Evolutionary conservation across 2,113 vertebrate genomes (phyloP), one percentile per base, ranked within the genome.

Genomic region (Gadus macrocephalus): DNA sequence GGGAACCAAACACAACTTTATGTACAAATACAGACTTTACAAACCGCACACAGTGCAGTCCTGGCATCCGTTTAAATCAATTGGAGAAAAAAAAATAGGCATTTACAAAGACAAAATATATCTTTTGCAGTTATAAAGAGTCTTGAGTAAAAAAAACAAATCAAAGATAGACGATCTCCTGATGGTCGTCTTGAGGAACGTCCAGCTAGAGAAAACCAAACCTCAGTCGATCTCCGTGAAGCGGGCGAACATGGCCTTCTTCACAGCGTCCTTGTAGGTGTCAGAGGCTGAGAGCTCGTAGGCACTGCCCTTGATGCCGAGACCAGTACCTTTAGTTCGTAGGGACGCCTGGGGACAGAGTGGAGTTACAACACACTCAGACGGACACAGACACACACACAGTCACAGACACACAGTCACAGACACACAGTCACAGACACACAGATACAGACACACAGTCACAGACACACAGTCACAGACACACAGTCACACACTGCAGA

Each of bases 181-280:
- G 42, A 6, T 65, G 55, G n/a, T 65, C n/a, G 12, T 65, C 64
- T n/a, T 58, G 55, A n/a, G 55, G 55, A 58, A 3, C 55, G 73
- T 7, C 61, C 63, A 2, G 1, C n/a, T 62, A 1, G 62, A 62
- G 55, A 16, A 25, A 25, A 35, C 58, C 9, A 14, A 14, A 49
- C 16, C 68, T 93, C 83, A 97, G 70, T 98, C 94, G 66, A 95
- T 95, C 85, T 97, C 95, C 0, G 94, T 96, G 89, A 98, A 98
- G 53, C 94, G 93, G 25, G 95, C 93, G 2, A 98, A 97, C 95
- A 97, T 96, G 83, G 95, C 95, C 91, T 97, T 96, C 73, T 94
- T 90, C 64, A 96, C 95, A 0, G 95, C 94, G 1, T 96, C 95
- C 84, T 97, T 96, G 90, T 97, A 97, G 0, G 94, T 95, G 75